Conservation (phyloP, 2,888 invertebrate genomes). For the Agrilus mali region DNA sequence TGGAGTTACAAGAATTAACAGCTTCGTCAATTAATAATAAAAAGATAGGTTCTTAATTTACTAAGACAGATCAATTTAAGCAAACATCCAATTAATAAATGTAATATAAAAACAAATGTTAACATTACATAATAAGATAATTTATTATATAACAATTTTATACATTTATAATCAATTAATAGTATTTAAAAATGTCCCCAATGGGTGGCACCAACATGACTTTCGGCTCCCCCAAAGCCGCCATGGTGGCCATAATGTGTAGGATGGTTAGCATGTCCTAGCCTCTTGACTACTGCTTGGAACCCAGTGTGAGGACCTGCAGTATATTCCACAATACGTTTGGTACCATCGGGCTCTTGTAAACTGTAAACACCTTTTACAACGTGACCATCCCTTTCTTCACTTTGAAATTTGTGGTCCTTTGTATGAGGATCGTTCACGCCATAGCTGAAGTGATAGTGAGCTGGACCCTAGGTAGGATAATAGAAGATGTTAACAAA, state of each 20-base stretch:
- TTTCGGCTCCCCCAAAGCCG: not conserved
- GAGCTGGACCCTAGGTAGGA: constrained; percentile 20
- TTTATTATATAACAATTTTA: too few species aligned
- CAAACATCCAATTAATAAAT: too few species aligned
- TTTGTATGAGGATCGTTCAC: constrained; percentile 30
- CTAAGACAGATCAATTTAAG: too few species aligned
- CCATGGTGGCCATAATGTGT: constrained; percentile 10
- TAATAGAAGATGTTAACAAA: too few species aligned
- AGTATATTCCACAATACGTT: constrained; percentile 28
- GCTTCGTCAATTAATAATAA: too few species aligned
- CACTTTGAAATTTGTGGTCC: constrained; percentile 30
- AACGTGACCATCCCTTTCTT: constrained; percentile 26
- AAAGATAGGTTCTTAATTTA: too few species aligned
- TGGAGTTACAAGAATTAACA: too few species aligned
- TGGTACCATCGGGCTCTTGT: constrained; percentile 29
- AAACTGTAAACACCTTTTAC: constrained; percentile 29
- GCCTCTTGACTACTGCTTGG: not conserved
- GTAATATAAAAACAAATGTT: too few species aligned
- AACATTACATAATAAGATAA: too few species aligned
- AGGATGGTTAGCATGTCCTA: constrained; percentile 19
- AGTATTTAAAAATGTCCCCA: too few species aligned
- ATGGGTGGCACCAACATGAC: not conserved
- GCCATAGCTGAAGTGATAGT: constrained; percentile 28
- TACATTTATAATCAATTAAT: too few species aligned
- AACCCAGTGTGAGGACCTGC: constrained; percentile 25